phyloP scores from a whole-genome alignment of 2,888 invertebrate genomes.

The Heteropelma amictum region DNA sequence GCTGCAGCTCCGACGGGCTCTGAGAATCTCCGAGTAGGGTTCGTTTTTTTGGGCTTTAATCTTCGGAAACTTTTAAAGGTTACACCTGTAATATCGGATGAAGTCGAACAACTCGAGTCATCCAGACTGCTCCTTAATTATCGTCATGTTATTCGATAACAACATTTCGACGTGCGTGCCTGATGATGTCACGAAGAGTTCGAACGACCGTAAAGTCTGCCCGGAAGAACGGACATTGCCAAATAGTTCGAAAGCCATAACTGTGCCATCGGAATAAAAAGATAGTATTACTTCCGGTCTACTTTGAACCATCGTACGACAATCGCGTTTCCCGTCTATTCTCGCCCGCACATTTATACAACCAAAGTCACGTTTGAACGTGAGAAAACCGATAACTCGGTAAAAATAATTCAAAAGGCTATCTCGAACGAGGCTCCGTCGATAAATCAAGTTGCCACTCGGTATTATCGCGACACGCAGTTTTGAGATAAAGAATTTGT shows the following conservation, averaged over 20 bases:
- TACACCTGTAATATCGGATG: constrained; percentile 47
- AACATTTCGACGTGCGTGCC: not conserved
- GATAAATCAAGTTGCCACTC: constrained; percentile 20
- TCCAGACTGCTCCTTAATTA: constrained; percentile 12
- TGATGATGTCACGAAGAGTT: no score
- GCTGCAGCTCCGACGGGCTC: not conserved
- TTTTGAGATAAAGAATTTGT: constrained; percentile 10
- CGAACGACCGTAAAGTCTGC: no score
- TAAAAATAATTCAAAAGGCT: constrained; percentile 8
- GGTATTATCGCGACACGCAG: constrained; percentile 17
- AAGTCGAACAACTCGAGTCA: constrained; percentile 25
- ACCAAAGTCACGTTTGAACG: not conserved
- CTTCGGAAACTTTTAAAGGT: constrained; percentile 36
- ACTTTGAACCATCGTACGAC: no score
- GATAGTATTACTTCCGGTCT: no score
- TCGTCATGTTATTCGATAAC: not conserved
- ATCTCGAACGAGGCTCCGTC: not conserved
- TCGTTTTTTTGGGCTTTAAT: not conserved
- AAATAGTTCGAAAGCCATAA: no score
- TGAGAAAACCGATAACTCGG: not conserved
- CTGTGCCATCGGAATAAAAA: no score
- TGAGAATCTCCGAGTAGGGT: constrained; percentile 1
- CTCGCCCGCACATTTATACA: no score
- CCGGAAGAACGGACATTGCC: no score
- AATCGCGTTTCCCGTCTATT: no score